These are phyloP conservation scores for Myrmophylax atrothorax DNA, from an alignment of 2,113 vertebrate species.

Conservation along the genomic window DNA sequence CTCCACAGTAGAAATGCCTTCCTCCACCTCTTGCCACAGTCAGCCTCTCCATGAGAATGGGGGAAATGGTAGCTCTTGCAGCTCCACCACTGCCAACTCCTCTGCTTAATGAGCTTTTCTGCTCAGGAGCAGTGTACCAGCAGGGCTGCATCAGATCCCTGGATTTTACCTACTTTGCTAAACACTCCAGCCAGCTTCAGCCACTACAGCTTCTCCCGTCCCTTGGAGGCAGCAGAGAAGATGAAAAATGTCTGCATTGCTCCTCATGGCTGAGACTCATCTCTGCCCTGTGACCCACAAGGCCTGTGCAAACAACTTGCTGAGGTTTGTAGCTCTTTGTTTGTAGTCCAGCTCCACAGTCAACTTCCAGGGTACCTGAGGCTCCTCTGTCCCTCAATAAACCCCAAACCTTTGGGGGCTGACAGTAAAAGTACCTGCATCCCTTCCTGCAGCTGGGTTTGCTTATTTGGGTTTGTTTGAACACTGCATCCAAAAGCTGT, in stretches of 20 bases:
- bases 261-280: not conserved
- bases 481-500: accelerated
- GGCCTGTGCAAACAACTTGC: accelerated
- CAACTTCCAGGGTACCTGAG: not conserved
- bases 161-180: accelerated
- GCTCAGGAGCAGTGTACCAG: accelerated
- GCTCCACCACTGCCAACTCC: not conserved
- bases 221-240: not conserved
- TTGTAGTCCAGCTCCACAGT: not conserved
- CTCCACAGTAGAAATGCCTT: not conserved
- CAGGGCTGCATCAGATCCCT: not conserved
- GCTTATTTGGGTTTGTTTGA: not conserved
- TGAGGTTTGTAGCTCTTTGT: not conserved
- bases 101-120: not conserved
- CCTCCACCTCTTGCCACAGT: accelerated
- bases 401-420: not conserved
- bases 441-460: not conserved
- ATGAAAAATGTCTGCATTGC: not conserved
- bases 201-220: not conserved
- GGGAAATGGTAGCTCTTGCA: not conserved
- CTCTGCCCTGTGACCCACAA: accelerated
- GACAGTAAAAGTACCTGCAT: not conserved
- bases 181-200: not conserved
- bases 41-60: not conserved
- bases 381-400: not conserved